Base-by-base conservation (phyloP, 1,140 invertebrate genomes). In the Apis dorsata region DNA sequence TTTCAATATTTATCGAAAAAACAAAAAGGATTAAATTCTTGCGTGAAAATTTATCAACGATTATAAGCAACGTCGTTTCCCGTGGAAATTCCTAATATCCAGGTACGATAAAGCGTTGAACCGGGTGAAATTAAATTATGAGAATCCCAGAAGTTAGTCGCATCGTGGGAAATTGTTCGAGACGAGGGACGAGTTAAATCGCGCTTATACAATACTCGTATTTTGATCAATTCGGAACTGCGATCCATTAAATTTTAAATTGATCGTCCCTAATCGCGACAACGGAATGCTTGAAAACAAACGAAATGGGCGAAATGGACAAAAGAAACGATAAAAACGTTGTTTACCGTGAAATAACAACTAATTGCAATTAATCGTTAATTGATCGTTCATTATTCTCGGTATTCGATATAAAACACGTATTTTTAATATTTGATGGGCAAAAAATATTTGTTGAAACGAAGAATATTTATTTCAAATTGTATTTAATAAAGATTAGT, bases 121-220 rank as follows among this genome's bases (percentile, higher is more conserved):
- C 13, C 28, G 17, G 9, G 0, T 66, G 65, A 66, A 21, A 66
- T 66, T 34, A 66, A 66, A 66, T 66, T 66, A 66, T 44, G 65
- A 66, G 65, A 66, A 19, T 66, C 24, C 65, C 28, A 28, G 53
- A 34, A 73, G 71, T 15, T 55, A 51, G 11, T 73, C 34, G 51
- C 17, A 55, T 59, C 71, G 3, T 7, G 71, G 71, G 28, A 73
- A 73, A 73, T 73, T 59, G 71, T 73, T 57, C 12, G 51, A 73
- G 51, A 73, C 13, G 19, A 15, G 71, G 49, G n/a, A 11, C 34
- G 13, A 73, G 10, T 9, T 73, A 73, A 59, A 57, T n/a, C 71
- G n/a, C 71, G 71, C 34, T 34, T 34, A 34, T 13, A 21, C 34
- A 73, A 73, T 59, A 73, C 15, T 34, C 53, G 53, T 21, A 34